Percentiles rank a stretch among this genome's conserved stretches.
Conservation (phyloP, 2,113 vertebrate genomes). For the Notothenia coriiceps region DNA sequence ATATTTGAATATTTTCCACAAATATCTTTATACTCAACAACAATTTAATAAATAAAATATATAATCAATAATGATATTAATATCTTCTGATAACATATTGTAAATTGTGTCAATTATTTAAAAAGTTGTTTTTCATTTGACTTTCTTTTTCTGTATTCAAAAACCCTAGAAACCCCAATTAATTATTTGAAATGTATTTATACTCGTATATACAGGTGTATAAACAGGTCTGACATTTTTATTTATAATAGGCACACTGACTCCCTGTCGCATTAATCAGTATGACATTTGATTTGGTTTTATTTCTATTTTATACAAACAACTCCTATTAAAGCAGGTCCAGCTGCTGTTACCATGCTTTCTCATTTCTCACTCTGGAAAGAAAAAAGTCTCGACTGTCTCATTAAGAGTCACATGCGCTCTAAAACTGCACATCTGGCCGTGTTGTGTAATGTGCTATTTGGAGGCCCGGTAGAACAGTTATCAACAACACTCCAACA, state of each 20-base stretch:
- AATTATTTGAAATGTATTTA: not conserved
- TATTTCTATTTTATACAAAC: not conserved
- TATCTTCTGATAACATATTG: not conserved
- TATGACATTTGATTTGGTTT: conserved; percentile 3
- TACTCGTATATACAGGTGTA: not conserved
- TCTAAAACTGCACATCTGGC: conserved; percentile 73
- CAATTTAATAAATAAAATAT: not conserved
- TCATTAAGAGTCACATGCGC: conserved; percentile 63
- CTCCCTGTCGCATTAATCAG: conserved; percentile 14
- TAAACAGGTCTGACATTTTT: not conserved
- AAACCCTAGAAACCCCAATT: not conserved
- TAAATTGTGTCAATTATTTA: not conserved
- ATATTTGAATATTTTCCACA: not conserved
- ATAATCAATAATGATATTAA: not conserved
- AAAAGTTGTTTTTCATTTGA: not conserved
- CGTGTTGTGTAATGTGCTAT: conserved; percentile 61
- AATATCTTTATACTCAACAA: not conserved
- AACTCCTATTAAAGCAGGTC: not conserved
- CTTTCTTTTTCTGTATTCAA: not conserved
- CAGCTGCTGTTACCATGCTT: conserved; percentile 32
- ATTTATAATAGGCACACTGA: not conserved
- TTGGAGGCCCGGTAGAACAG: conserved; percentile 47
- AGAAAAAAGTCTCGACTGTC: conserved; percentile 22
- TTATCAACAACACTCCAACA: conserved; percentile 56
- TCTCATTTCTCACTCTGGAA: conserved; percentile 22